These are phyloP conservation scores for Rhopalosiphum padi DNA, from an alignment of 1,140 invertebrate species.

Conservation along the genomic window DNA sequence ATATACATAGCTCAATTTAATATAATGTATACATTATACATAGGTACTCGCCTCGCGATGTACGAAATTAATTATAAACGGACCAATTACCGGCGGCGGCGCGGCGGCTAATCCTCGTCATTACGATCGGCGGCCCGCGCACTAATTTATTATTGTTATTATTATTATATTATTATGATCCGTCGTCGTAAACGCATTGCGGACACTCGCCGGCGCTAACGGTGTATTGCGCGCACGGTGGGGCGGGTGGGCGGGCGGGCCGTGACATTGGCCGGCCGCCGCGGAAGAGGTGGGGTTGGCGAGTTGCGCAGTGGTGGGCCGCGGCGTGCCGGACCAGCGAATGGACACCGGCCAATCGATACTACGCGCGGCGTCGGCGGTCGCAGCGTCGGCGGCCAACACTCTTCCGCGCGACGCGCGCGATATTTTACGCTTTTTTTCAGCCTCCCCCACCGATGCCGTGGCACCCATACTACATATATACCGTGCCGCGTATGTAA, in stretches of 20 bases:
- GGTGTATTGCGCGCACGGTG: background rate
- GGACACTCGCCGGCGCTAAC: background rate
- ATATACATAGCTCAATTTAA: background rate
- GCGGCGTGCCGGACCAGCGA: conserved; percentile 47
- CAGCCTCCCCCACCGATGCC: background rate
- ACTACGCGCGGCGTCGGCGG: background rate
- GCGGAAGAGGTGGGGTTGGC: background rate
- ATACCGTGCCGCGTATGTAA: background rate
- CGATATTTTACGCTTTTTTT: conserved; percentile 40
- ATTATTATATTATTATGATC: too few relatives aligned
- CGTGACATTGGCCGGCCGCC: conserved; percentile 8
- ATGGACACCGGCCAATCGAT: conserved; percentile 57
- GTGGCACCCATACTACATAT: too few relatives aligned
- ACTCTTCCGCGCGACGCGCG: background rate
- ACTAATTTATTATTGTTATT: background rate
- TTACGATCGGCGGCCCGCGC: background rate
- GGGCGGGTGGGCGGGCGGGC: background rate
- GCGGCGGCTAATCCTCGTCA: background rate
- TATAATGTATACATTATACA: background rate
- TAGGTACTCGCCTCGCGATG: background rate
- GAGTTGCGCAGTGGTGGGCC: conserved; percentile 42
- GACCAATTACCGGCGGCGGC: background rate
- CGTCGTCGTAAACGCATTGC: background rate
- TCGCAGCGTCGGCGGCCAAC: background rate
- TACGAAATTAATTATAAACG: background rate